Evolutionary conservation across 2,113 vertebrate species (phyloP), one percentile per base, ranked within the genome.

Genomic region (Cricetomys ansorgei): DNA sequence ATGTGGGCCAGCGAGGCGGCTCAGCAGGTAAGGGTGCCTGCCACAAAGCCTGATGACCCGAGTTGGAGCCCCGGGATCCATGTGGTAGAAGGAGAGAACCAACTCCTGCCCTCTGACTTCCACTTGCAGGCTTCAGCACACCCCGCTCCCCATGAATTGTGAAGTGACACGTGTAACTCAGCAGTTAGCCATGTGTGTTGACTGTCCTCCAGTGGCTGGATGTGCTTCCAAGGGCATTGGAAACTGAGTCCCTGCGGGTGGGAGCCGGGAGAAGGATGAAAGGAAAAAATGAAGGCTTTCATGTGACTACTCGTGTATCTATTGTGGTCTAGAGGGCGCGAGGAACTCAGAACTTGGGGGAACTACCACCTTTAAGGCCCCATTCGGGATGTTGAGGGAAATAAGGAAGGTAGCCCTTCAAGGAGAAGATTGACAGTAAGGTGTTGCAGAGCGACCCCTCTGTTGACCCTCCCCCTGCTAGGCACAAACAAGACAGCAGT

Each of bases 401-500:
- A 9, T 37, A n/a, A 43, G 48, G 43, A 40, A 48, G 53, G 12
- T 5, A 2, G 10, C 75, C 21, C 19, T 76, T 65, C 25, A 37
- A 37, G 59, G 29, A 62, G 27, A 64, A 64, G 45, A 27, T 0
- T 4, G 45, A 23, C 21, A 0, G n/a, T 0, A 11, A 40, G 7
- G 16, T 29, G 43, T 3, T 43, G 25, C 34, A 5, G 6, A 21
- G 37, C 70, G 67, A 13, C 29, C 76, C 76, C 81, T 15, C 10
- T 37, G 0, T 0, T 0, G 29, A 23, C 23, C 29, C 7, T 0
- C 0, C 12, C 40, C 65, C 19, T 29, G 5, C 50, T 1, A 19
- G 23, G 80, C 50, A 59, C 40, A 29, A 81, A 31, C n/a, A 65
- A 55, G 93, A 17, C 3, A 15, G 75, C 3, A 17, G 72, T 23